Conservation (phyloP, 2,888 invertebrate genomes). For the Mycogona germanica region DNA sequence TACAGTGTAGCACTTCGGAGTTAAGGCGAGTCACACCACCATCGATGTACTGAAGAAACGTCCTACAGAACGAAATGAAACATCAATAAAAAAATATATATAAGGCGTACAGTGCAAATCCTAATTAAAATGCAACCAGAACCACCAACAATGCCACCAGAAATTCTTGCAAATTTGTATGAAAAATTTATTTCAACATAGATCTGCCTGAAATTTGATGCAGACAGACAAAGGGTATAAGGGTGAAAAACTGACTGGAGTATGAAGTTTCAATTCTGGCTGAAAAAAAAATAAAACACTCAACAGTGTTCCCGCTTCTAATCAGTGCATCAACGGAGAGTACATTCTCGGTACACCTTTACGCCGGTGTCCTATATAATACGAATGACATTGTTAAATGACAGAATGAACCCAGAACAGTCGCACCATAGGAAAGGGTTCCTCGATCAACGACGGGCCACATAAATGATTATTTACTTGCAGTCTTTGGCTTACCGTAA, state of each 20-base stretch:
- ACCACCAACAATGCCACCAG: too few species aligned
- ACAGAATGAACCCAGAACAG: neutral
- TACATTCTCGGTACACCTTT: neutral
- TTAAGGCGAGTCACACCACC: constrained; percentile 74
- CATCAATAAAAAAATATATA: neutral
- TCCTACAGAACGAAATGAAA: constrained; percentile 36
- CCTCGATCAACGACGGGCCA: too few species aligned
- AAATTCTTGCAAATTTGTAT: too few species aligned
- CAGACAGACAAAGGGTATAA: too few species aligned
- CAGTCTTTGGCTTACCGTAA: constrained; percentile 41
- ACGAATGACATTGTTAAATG: too few species aligned
- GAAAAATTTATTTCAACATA: too few species aligned
- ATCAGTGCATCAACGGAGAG: too few species aligned
- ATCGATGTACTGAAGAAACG: constrained; percentile 72
- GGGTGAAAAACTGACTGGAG: too few species aligned
- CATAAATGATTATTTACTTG: too few species aligned
- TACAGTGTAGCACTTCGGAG: constrained; percentile 73
- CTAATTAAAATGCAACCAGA: neutral
- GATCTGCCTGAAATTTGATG: too few species aligned
- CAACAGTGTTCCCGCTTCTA: too few species aligned
- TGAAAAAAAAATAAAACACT: neutral
- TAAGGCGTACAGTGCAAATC: neutral
- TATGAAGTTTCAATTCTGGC: too few species aligned
- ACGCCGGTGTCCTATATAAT: neutral
- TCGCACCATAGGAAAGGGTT: neutral